A percentile compares a stretch with the other conserved stretches of the same genome.
phyloP scores from a whole-genome alignment of 1,140 invertebrate genomes.

The Chrysomallon squamiferum region DNA sequence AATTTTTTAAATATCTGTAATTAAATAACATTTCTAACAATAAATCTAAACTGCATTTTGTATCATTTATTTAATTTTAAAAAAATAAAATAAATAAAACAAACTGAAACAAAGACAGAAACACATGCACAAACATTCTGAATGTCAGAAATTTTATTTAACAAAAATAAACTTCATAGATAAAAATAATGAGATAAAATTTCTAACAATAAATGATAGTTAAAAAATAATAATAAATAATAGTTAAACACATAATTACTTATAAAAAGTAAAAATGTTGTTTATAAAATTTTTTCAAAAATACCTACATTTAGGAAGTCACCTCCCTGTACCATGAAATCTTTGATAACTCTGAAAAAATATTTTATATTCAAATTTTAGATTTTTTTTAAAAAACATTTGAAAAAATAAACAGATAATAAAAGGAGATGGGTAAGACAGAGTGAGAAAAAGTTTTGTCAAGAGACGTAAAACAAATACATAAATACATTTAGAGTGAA shows the following conservation, averaged over 20 bases:
- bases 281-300: background rate
- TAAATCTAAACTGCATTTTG: background rate
- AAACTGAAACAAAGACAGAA: background rate
- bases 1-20: background rate
- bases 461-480: background rate
- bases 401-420: background rate
- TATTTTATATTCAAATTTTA: conserved; percentile 1
- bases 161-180: too few relatives aligned
- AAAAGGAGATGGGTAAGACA: background rate
- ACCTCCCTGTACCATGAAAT: conserved; percentile 97
- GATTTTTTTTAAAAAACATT: background rate
- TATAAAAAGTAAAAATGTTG: too few relatives aligned
- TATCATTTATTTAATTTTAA: background rate
- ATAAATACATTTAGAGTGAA: background rate
- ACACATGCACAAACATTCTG: background rate
- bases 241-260: too few relatives aligned
- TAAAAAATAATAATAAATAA: too few relatives aligned
- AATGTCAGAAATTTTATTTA: background rate
- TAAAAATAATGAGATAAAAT: too few relatives aligned
- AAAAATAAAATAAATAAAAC: background rate
- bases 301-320: conserved; percentile 93
- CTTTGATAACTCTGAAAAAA: conserved; percentile 88
- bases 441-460: background rate
- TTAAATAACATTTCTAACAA: background rate
- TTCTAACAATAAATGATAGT: too few relatives aligned